phyloP scores from a whole-genome alignment of 2,888 invertebrate genomes.

The Formica aserva region DNA sequence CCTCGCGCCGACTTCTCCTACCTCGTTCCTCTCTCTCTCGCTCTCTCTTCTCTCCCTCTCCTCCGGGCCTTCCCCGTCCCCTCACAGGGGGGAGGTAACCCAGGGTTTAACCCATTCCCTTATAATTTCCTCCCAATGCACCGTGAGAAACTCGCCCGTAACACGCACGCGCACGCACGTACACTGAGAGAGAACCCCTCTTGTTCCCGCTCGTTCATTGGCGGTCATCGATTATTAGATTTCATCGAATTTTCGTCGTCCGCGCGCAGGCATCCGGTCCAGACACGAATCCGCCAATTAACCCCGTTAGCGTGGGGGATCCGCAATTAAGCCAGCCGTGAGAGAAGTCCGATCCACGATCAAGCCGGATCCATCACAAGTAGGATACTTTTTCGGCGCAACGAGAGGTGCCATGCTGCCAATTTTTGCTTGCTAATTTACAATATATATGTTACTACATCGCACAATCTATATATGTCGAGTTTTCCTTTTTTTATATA shows the following conservation, averaged over 20 bases:
- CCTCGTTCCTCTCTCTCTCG: conserved; percentile 49
- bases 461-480: background rate
- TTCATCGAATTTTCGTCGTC: conserved; percentile 77
- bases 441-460: background rate
- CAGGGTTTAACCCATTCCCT: conserved; percentile 82
- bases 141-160: conserved; percentile 84
- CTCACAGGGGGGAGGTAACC: conserved; percentile 74
- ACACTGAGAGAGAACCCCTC: conserved; percentile 1
- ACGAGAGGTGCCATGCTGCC: background rate
- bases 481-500: background rate
- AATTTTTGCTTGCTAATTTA: background rate
- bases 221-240: conserved; percentile 79
- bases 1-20: conserved; percentile 47
- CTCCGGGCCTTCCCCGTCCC: conserved; percentile 53
- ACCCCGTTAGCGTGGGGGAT: conserved; percentile 66
- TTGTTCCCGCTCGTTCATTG: conserved; percentile 52
- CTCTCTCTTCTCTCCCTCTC: conserved; percentile 51
- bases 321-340: conserved; percentile 70
- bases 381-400: conserved; percentile 35
- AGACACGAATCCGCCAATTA: conserved; percentile 69
- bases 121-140: conserved; percentile 84
- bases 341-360: conserved; percentile 65
- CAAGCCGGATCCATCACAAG: conserved; percentile 16
- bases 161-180: conserved; percentile 81
- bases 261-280: conserved; percentile 58